phyloP scores from a whole-genome alignment of 2,888 invertebrate genomes.

The Pogonocherus hispidulus region DNA sequence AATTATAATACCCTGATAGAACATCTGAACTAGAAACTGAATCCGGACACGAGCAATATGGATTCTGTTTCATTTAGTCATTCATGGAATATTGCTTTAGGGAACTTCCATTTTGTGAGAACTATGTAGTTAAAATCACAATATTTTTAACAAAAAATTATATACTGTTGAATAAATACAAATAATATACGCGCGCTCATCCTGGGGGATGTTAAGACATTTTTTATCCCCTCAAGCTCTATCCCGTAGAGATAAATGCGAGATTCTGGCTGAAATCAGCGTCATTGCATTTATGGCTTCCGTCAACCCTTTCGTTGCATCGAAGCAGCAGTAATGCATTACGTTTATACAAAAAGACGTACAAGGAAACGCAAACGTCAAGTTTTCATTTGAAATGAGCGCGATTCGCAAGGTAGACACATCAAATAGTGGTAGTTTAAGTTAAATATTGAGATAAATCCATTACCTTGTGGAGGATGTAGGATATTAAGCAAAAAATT shows the following conservation, averaged over 20 bases:
- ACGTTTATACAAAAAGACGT: not conserved
- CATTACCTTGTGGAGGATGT: too few relatives aligned
- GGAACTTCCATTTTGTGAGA: too few relatives aligned
- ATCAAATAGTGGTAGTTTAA: not conserved
- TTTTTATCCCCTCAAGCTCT: not conserved
- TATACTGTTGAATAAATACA: not conserved
- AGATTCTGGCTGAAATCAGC: not conserved
- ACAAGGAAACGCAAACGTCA: not conserved
- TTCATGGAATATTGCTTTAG: too few relatives aligned
- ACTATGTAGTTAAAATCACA: too few relatives aligned
- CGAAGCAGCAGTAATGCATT: slow-evolving; percentile 1
- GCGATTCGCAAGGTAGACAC: not conserved
- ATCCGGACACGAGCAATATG: too few relatives aligned
- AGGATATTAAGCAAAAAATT: too few relatives aligned
- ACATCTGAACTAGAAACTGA: too few relatives aligned
- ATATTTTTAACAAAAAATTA: too few relatives aligned
- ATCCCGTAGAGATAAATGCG: not conserved
- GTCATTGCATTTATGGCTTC: slow-evolving; percentile 2
- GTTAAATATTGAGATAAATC: not conserved
- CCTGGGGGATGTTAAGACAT: not conserved
- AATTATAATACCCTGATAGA: too few relatives aligned
- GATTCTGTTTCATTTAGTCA: too few relatives aligned
- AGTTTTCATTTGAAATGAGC: not conserved
- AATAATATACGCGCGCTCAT: not conserved
- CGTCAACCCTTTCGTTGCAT: slow-evolving; percentile 1